Evolutionary conservation across 2,797 vertebrate species (phyloP).

Genomic region (Enteromius treurensis): DNA sequence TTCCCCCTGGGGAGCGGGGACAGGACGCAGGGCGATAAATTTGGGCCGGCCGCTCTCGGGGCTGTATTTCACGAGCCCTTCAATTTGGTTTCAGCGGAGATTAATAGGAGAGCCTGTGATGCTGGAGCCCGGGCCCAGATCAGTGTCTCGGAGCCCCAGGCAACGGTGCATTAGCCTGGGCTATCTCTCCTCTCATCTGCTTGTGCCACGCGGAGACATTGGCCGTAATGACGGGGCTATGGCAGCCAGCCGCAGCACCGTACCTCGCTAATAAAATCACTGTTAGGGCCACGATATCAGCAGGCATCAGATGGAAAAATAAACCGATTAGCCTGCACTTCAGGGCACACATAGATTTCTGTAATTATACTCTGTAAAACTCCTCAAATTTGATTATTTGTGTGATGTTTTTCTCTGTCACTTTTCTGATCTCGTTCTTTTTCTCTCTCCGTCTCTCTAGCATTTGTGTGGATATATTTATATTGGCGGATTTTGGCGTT

Average conservation of each 20-base stretch:
- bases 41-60: slow-evolving; percentile 27
- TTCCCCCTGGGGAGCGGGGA: slow-evolving; percentile 25
- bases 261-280: slow-evolving; percentile 91
- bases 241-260: slow-evolving; percentile 65
- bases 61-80: slow-evolving; percentile 73
- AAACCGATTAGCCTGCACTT: slow-evolving; percentile 92
- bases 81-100: slow-evolving; percentile 91
- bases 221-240: slow-evolving; percentile 77
- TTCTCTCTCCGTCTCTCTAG: slow-evolving; percentile 38
- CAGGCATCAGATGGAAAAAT: slow-evolving; percentile 91
- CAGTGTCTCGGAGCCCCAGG: slow-evolving; percentile 77
- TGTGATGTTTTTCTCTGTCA: slow-evolving; percentile 75
- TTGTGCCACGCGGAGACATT: slow-evolving; percentile 75
- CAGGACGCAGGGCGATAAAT: slow-evolving; percentile 46
- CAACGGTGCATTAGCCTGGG: slow-evolving; percentile 90
- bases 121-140: slow-evolving; percentile 79
- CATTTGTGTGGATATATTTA: neutral
- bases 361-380: slow-evolving; percentile 85
- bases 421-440: slow-evolving; percentile 39
- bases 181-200: slow-evolving; percentile 81
- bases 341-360: slow-evolving; percentile 87
- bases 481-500: neutral
- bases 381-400: slow-evolving; percentile 83
- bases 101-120: slow-evolving; percentile 87
- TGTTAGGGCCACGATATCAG: slow-evolving; percentile 88